Base-by-base conservation (phyloP, 2,888 invertebrate species). In the Antitype chi region DNA sequence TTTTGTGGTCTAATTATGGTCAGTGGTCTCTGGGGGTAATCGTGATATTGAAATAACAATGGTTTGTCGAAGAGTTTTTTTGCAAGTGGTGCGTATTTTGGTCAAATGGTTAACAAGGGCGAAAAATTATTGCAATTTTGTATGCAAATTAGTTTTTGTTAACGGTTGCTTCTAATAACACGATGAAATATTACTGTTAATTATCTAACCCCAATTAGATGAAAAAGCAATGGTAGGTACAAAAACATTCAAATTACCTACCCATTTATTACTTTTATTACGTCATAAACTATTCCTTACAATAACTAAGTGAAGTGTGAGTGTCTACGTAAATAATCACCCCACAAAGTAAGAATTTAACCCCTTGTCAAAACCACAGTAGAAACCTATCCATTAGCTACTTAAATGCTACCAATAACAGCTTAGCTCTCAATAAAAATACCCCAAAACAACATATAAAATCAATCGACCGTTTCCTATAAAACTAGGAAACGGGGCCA, bases 381-480 rank as follows among this genome's bases (percentile, higher is more conserved):
- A 76, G 76, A 13, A 74, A 28, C 62, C 64, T 64, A 81, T 77
- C 49, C 70, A 80, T 78, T 70, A 47, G 15, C 74, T 78, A 87
- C 73, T 75, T 74, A 70, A 82, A 76, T 80, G 15, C 60, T 60
- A 80, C 81, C 80, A 81, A 88, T 87, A 84, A 84, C 78, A 67
- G 80, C 74, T 88, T 82, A 81, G 28, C 69, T 79, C 73, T 78
- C 78, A 82, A 89, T 85, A 86, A 85, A 87, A 86, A 69, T 73
- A 52, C 77, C 72, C 81, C 78, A 88, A 89, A 88, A 88, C 81
- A 77, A 77, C 80, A 84, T 74, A 80, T 90, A 89, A 91, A 93
- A 88, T 92, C 91, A 94, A 94, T 95, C 90, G 91, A 90, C 88
- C 94, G 85, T 91, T 83, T 77, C 84, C 86, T 79, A 88, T 87